A percentile compares a stretch with the other conserved stretches of the same genome.
phyloP scores from a whole-genome alignment of 2,888 invertebrate species.

The Teleogryllus oceanicus region DNA sequence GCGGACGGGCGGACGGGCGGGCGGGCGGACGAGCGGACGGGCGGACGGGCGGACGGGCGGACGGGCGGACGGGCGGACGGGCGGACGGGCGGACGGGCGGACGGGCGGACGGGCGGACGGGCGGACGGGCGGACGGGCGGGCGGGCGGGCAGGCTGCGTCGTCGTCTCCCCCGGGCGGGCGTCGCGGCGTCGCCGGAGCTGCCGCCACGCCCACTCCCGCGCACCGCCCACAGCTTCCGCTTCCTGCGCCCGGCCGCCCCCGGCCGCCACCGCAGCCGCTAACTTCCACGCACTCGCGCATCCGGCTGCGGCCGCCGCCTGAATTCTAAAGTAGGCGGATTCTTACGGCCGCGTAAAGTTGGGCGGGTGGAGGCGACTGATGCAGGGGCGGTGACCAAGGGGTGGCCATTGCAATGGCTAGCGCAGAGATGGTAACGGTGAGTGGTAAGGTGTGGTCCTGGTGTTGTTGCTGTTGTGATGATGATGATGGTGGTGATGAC shows the following conservation, averaged over 20 bases:
- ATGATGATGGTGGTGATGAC: too few species aligned
- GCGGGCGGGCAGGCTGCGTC: neutral
- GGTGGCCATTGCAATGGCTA: too few species aligned
- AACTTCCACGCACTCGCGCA: neutral
- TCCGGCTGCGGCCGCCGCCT: neutral
- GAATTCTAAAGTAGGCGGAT: slow-evolving; percentile 4
- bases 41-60: neutral
- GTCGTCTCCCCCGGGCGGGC: neutral
- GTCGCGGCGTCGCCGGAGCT: too few species aligned
- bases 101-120: neutral
- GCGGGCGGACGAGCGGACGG: neutral
- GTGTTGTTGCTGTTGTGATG: too few species aligned
- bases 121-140: neutral
- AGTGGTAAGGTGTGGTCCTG: too few species aligned
- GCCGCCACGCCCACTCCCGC: neutral
- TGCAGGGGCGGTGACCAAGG: too few species aligned
- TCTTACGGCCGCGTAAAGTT: neutral
- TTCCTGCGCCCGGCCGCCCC: neutral
- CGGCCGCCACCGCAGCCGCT: neutral
- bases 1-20: neutral
- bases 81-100: neutral
- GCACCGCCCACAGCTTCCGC: neutral
- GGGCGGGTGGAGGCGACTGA: too few species aligned
- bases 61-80: neutral
- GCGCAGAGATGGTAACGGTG: too few species aligned